A percentile compares a stretch with the other conserved stretches of the same genome.
phyloP scores from a whole-genome alignment of 2,797 vertebrate genomes.

The Melanotaenia maccullochi region DNA sequence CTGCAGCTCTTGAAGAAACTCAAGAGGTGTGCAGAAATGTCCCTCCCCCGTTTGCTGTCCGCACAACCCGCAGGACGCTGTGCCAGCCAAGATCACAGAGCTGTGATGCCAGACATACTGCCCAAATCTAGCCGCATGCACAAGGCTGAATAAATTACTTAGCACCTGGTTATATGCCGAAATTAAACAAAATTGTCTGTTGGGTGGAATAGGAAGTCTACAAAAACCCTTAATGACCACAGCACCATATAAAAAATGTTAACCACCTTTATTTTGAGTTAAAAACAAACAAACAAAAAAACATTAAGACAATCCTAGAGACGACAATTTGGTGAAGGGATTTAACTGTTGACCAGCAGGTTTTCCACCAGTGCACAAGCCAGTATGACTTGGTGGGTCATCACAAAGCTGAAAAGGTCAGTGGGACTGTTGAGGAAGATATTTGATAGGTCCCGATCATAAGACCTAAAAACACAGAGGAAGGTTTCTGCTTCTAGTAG shows the following conservation, averaged over 20 bases:
- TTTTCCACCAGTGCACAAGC: constrained; percentile 85
- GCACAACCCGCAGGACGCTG: constrained; percentile 46
- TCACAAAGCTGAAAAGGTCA: constrained; percentile 89
- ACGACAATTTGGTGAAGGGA: constrained; percentile 54
- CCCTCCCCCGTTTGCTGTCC: constrained; percentile 52
- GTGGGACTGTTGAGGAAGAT: constrained; percentile 56
- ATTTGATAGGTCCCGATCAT: constrained; percentile 66
- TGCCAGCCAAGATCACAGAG: constrained; percentile 43
- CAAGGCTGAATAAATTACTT: neutral
- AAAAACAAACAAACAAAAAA: constrained; percentile 67
- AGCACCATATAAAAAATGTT: constrained; percentile 78
- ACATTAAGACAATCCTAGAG: constrained; percentile 75
- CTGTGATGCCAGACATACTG: constrained; percentile 24
- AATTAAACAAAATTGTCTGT: neutral
- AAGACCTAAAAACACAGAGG: constrained; percentile 76
- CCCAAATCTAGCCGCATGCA: constrained; percentile 7
- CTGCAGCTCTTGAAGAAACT: constrained; percentile 79
- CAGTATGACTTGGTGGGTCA: constrained; percentile 79
- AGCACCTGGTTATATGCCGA: neutral
- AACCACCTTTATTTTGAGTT: constrained; percentile 79
- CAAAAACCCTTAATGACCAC: constrained; percentile 56
- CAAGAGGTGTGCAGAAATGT: constrained; percentile 74
- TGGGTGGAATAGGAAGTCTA: neutral
- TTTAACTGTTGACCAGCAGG: neutral
- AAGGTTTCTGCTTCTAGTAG: constrained; percentile 82